Evolutionary conservation across 2,797 vertebrate species (phyloP).

Genomic region (Rhinophrynus dorsalis): DNA sequence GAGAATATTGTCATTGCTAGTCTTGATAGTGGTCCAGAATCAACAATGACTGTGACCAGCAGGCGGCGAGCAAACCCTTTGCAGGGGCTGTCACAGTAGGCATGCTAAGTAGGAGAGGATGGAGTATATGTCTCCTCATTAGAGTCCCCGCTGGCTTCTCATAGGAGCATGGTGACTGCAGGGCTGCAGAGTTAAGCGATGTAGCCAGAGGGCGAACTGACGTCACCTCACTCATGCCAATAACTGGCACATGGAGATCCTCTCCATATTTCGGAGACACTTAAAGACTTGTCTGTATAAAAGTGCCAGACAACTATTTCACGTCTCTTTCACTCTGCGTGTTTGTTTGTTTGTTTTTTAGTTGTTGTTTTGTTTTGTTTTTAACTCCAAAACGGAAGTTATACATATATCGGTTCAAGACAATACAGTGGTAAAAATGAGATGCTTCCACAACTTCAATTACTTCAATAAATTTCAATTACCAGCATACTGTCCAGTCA

Average conservation of each 20-base stretch:
- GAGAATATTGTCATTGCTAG: no score
- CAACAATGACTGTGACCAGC: slow-evolving; percentile 67
- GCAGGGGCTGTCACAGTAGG: not conserved
- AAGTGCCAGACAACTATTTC: no score
- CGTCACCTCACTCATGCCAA: not conserved
- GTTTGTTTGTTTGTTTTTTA: no score
- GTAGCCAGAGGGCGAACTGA: not conserved
- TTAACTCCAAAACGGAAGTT: no score
- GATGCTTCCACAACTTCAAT: no score
- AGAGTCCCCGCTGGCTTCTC: not conserved
- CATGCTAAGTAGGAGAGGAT: not conserved
- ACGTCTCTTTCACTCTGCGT: no score
- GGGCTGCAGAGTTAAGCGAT: not conserved
- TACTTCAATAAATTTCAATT: no score
- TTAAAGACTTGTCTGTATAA: no score
- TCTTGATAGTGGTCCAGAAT: slow-evolving; percentile 1
- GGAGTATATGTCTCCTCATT: not conserved
- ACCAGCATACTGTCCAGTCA: no score
- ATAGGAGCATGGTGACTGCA: not conserved
- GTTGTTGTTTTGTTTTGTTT: no score
- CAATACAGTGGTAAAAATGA: no score
- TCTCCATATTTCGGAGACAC: not conserved
- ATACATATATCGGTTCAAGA: no score
- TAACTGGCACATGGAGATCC: not conserved
- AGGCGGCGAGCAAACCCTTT: slow-evolving; percentile 83